Evolutionary conservation across 2,113 vertebrate genomes (phyloP).

Genomic region (Rhagologus leucostigma): DNA sequence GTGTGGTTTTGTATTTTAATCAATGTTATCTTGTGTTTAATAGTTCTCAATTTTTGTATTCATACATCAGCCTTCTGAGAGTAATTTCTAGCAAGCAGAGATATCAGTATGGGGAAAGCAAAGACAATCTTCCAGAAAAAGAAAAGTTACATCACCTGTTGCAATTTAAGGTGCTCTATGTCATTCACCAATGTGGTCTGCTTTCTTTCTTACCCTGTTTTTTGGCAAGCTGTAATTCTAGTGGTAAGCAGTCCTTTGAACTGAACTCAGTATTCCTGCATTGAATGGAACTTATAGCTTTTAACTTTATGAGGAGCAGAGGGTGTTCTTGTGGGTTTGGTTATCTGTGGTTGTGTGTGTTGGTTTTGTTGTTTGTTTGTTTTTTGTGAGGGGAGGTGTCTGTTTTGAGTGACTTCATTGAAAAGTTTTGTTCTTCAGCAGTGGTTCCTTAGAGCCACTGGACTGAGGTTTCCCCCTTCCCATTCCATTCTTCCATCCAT

Average conservation of each 20-base stretch:
- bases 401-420: neutral
- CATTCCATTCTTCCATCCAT: neutral
- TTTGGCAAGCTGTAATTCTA: neutral
- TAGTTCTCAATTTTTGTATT: neutral
- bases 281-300: neutral
- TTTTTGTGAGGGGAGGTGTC: neutral
- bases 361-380: neutral
- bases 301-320: neutral
- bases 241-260: neutral
- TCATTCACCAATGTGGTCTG: neutral
- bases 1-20: neutral
- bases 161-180: neutral
- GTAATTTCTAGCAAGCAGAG: neutral
- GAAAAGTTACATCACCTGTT: neutral
- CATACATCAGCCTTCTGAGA: neutral
- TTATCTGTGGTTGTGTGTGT: neutral
- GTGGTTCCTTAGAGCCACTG: neutral
- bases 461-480: neutral
- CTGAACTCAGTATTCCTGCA: neutral
- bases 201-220: neutral
- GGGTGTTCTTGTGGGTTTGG: neutral
- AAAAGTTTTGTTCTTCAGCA: neutral
- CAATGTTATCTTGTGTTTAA: neutral
- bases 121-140: neutral
- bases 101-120: neutral